Evolutionary conservation across 2,113 vertebrate species (phyloP), one percentile per base, ranked within the genome.

Genomic region (Chiloscyllium plagiosum): DNA sequence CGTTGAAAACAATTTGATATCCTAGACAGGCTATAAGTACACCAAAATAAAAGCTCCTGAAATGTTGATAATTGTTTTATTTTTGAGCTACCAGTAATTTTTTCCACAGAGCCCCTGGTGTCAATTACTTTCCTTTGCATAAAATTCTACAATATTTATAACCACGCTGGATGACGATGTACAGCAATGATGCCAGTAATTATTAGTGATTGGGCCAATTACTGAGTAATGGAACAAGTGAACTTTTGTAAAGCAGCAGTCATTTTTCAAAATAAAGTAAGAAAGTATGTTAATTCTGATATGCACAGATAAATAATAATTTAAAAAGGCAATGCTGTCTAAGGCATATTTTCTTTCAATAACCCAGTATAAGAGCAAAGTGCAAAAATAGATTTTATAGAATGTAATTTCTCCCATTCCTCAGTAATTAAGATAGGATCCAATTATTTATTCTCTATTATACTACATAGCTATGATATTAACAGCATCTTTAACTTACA

Each of bases 1-100:
- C 33, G 50, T 90, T 90, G 50, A 90, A 90, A 61, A 90, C 87
- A 29, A 95, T 95, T 69, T 47, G 50, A 90, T 61, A 90, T 65
- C 52, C 56, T n/a, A 10, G 56, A n/a, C 29, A 65, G 37, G 8
- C 68, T 22, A 17, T 94, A 94, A 66, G 42, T 26, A 26, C 93
- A 70, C 65, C 37, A 70, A 70, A 94, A 65, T 92, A n/a, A 92
- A 93, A 66, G 65, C 61, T 93, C 22, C 89, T 47, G 22, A 95
- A 70, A 72, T 24, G 24, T 76, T 52, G 37, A 95, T 8, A 76
- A 95, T 17, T 26, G 47, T 52, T 95, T 37, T 19, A 37, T 15
- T 72, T 26, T 95, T 29, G 47, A 76, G 47, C 68, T 70, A 72
- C 22, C 69, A 94, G 7, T 6, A 10, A 29, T 12, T 61, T 90